Conservation (phyloP, 1,140 invertebrate genomes). For the Lutraria rhynchaena region DNA sequence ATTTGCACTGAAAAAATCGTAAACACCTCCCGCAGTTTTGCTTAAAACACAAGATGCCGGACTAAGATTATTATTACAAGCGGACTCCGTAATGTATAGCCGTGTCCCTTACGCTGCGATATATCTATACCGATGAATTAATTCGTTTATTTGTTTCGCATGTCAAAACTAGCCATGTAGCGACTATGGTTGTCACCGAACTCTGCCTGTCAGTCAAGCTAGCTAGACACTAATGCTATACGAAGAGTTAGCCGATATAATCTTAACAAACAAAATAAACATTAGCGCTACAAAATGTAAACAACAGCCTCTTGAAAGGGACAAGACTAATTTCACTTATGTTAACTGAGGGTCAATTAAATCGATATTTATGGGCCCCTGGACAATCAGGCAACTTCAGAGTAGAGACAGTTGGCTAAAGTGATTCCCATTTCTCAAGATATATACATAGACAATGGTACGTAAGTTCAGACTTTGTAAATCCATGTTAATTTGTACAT, state of each 20-base stretch:
- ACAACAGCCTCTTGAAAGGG: conserved; percentile 22
- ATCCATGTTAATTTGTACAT: conserved; percentile 38
- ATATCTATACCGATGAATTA: too few relatives aligned
- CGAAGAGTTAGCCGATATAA: conserved; percentile 9
- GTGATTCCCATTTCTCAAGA: conserved; percentile 23
- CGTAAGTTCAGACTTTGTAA: conserved; percentile 14
- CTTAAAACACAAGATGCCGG: too few relatives aligned
- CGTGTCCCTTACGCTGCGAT: too few relatives aligned
- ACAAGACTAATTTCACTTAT: conserved; percentile 51
- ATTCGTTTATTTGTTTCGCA: too few relatives aligned
- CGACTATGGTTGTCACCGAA: conserved; percentile 2
- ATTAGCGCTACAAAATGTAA: conserved; percentile 40
- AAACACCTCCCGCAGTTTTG: too few relatives aligned
- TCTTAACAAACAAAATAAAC: conserved; percentile 44
- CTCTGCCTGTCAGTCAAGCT: neutral
- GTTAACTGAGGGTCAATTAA: conserved; percentile 51
- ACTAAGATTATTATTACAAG: too few relatives aligned
- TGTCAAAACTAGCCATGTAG: neutral
- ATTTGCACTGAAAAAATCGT: too few relatives aligned
- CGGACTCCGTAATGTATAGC: too few relatives aligned
- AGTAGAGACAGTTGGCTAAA: conserved; percentile 25
- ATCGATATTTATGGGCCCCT: conserved; percentile 39
- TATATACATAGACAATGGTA: conserved; percentile 19
- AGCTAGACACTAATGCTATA: conserved; percentile 19
- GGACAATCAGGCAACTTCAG: conserved; percentile 30